A percentile compares a stretch with the other conserved stretches of the same genome.
Conservation (phyloP, 1,140 invertebrate species). For the Andrena cerasifolii region DNA sequence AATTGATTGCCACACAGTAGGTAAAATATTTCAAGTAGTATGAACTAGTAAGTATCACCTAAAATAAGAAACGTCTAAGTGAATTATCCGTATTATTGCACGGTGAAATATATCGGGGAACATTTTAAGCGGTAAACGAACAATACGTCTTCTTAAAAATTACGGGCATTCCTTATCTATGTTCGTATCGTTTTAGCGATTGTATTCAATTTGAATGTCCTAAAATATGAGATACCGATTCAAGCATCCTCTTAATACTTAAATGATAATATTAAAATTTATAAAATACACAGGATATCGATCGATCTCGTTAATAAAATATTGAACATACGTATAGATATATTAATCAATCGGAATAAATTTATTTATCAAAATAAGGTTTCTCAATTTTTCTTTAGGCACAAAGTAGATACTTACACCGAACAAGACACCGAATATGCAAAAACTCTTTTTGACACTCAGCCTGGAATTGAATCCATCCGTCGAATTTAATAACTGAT, state of each 20-base stretch:
- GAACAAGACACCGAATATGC: conserved; percentile 23
- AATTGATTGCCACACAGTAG: conserved; percentile 57
- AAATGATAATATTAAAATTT: conserved; percentile 29
- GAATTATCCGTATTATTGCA: conserved; percentile 57
- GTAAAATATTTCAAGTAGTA: conserved; percentile 35
- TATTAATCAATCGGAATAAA: conserved; percentile 30
- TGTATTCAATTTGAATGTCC: conserved; percentile 33
- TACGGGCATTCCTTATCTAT: conserved; percentile 17
- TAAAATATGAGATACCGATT: conserved; percentile 27
- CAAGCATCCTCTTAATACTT: conserved; percentile 1
- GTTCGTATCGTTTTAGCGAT: conserved; percentile 19
- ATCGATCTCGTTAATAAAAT: conserved; percentile 24
- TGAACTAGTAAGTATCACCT: conserved; percentile 29
- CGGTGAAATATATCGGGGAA: conserved; percentile 46
- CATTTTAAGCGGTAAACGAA: conserved; percentile 44
- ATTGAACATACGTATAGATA: conserved; percentile 28
- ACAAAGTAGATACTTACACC: conserved; percentile 45
- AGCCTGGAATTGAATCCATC: too few relatives aligned
- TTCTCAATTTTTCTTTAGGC: conserved; percentile 33
- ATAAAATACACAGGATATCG: conserved; percentile 21
- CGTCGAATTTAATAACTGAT: background rate
- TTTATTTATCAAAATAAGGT: conserved; percentile 49
- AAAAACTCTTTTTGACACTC: conserved; percentile 2
- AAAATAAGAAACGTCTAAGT: conserved; percentile 41
- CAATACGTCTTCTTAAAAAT: conserved; percentile 35